Percentiles rank a stretch among this genome's conserved stretches.
phyloP scores from a whole-genome alignment of 2,113 vertebrate genomes.

The Toxotes chatareus region DNA sequence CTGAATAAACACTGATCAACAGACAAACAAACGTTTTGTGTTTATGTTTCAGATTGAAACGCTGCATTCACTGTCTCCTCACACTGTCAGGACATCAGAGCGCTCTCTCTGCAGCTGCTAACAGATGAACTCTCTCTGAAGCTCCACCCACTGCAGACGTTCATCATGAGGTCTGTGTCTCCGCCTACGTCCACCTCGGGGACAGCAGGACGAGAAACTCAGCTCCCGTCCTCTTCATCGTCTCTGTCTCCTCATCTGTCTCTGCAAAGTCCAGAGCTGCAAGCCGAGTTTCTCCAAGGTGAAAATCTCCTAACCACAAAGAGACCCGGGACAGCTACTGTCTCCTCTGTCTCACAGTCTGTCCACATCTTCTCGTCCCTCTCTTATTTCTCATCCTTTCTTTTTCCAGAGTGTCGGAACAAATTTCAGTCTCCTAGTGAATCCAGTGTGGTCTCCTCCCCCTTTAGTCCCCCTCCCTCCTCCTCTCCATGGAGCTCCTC shows the following conservation, averaged over 20 bases:
- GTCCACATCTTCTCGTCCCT: neutral
- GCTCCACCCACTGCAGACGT: neutral
- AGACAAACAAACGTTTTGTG: too few relatives aligned
- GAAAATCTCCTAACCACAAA: neutral
- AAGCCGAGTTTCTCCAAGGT: constrained; percentile 60
- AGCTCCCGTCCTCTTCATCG: constrained; percentile 9
- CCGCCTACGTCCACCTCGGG: constrained; percentile 6
- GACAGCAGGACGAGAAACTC: neutral
- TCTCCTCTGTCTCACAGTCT: too few relatives aligned
- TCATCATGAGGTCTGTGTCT: constrained; percentile 39
- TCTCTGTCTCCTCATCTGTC: neutral
- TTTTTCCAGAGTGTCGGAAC: constrained; percentile 39
- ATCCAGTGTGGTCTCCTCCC: neutral
- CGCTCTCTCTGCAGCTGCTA: neutral
- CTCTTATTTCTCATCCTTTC: neutral
- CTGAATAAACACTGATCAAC: too few relatives aligned
- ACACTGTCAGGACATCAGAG: neutral
- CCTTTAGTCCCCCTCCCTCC: neutral
- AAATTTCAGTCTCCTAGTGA: neutral
- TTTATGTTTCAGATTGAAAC: neutral
- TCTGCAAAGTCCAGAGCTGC: constrained; percentile 49
- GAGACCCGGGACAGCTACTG: neutral
- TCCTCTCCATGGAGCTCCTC: neutral
- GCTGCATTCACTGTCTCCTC: neutral
- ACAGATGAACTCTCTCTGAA: neutral